Conservation (phyloP, 2,888 invertebrate genomes). For the Caenorhabditis sp. region DNA sequence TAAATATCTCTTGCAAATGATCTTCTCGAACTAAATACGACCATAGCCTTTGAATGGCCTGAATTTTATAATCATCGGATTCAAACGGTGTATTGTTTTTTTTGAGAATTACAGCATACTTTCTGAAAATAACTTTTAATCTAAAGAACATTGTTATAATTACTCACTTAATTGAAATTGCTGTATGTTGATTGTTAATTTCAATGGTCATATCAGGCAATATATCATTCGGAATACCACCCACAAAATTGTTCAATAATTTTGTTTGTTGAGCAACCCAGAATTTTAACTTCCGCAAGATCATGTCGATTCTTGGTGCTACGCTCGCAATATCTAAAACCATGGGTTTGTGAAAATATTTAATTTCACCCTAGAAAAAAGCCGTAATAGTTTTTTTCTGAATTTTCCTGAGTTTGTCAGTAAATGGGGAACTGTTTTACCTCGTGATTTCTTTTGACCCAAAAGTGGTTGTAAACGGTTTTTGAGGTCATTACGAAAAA, state of each 20-base stretch:
- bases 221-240: conserved; percentile 79
- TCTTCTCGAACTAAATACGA: conserved; percentile 94
- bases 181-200: conserved; percentile 58
- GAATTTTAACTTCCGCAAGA: conserved; percentile 90
- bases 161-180: conserved; percentile 63
- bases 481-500: too few relatives aligned
- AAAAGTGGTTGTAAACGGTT: too few relatives aligned
- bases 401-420: too few relatives aligned
- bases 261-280: conserved; percentile 90
- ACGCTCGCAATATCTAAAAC: conserved; percentile 92
- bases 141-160: too few relatives aligned
- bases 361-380: neutral
- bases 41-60: conserved; percentile 89
- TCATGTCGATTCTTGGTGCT: conserved; percentile 94
- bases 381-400: too few relatives aligned
- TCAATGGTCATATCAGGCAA: conserved; percentile 78
- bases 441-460: too few relatives aligned
- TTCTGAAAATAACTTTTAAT: conserved; percentile 39
- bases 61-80: conserved; percentile 87
- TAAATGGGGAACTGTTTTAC: too few relatives aligned
- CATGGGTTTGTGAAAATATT: too few relatives aligned
- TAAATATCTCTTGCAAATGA: conserved; percentile 94
- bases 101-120: conserved; percentile 70
- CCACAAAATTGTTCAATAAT: conserved; percentile 68
- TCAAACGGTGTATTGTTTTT: conserved; percentile 93